Percentiles rank a stretch among this genome's conserved stretches.
Conservation (phyloP, 1,140 invertebrate genomes). For the Panagrolaimus sp. region DNA sequence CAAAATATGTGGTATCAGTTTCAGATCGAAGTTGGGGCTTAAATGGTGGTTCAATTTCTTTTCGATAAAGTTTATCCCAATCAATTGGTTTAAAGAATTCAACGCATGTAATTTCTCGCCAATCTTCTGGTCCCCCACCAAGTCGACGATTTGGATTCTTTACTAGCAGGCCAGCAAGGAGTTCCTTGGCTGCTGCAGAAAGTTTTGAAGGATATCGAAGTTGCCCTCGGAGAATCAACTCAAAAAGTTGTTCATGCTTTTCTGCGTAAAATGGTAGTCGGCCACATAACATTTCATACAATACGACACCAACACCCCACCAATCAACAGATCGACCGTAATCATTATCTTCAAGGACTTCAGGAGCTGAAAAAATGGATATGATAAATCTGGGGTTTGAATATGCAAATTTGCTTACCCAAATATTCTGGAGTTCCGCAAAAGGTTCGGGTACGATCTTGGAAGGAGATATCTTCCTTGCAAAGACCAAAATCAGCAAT, state of each 20-base stretch:
- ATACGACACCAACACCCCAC: slow-evolving; percentile 92
- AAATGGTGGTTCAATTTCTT: slow-evolving; percentile 70
- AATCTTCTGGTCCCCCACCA: slow-evolving; percentile 87
- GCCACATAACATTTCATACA: slow-evolving; percentile 86
- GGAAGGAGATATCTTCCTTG: slow-evolving; percentile 95
- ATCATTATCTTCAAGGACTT: slow-evolving; percentile 94
- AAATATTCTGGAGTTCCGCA: slow-evolving; percentile 88
- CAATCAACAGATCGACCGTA: slow-evolving; percentile 92
- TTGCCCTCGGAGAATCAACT: slow-evolving; percentile 80
- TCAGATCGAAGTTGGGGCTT: slow-evolving; percentile 91
- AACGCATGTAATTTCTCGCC: slow-evolving; percentile 82
- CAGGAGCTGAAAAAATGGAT: slow-evolving; percentile 73
- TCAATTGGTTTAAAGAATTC: slow-evolving; percentile 83
- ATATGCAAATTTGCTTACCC: too few relatives aligned
- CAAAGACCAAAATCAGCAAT: slow-evolving; percentile 90
- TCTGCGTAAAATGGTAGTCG: slow-evolving; percentile 84
- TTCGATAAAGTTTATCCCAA: slow-evolving; percentile 75
- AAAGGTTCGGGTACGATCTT: slow-evolving; percentile 96
- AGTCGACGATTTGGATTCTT: slow-evolving; percentile 83
- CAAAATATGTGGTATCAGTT: slow-evolving; percentile 88
- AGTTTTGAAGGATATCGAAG: slow-evolving; percentile 81
- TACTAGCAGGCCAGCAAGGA: slow-evolving; percentile 77
- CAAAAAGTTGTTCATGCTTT: slow-evolving; percentile 91
- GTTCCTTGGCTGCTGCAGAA: slow-evolving; percentile 76
- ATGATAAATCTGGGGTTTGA: too few relatives aligned